Conservation (phyloP, 2,113 vertebrate species). For the Siniperca knerii region DNA sequence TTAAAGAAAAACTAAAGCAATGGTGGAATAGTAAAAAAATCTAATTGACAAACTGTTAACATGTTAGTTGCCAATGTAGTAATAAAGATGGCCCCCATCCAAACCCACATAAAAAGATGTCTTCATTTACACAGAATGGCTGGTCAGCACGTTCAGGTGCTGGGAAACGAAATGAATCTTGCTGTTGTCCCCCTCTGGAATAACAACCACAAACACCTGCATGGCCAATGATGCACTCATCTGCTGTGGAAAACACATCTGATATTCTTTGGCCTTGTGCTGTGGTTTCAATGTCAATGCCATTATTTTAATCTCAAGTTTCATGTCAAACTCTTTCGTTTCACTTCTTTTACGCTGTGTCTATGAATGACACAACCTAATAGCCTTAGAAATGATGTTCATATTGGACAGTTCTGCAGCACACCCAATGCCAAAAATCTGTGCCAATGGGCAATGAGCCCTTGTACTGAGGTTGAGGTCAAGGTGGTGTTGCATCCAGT, state of each 20-base stretch:
- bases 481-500: neutral
- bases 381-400: neutral
- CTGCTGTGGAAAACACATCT: neutral
- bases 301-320: neutral
- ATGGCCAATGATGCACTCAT: neutral
- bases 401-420: neutral
- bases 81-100: neutral
- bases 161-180: neutral
- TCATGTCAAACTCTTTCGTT: too few relatives aligned
- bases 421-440: neutral
- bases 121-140: neutral
- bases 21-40: neutral
- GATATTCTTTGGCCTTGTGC: neutral
- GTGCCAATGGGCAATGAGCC: neutral
- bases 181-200: neutral
- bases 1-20: neutral
- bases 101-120: neutral
- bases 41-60: neutral
- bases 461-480: neutral
- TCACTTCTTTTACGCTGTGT: neutral
- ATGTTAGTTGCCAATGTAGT: neutral
- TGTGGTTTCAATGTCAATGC: neutral
- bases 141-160: neutral
- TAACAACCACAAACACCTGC: neutral
- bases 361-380: neutral